Evolutionary conservation across 2,113 vertebrate species (phyloP).

Genomic region (Callipepla squamata): DNA sequence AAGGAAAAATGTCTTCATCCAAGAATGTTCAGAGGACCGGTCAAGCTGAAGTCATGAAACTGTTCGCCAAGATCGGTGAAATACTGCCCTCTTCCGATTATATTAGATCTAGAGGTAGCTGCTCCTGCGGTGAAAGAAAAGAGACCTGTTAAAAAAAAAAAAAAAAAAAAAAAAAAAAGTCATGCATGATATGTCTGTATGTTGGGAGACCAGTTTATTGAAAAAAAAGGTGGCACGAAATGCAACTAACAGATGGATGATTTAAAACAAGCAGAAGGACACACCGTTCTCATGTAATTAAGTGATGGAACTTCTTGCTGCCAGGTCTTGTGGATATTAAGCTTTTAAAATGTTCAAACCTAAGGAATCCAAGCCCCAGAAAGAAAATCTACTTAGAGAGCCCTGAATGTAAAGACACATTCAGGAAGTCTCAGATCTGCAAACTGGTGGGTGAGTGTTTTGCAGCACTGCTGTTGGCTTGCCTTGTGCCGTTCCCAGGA

Average conservation of each 20-base stretch:
- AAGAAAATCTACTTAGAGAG: background rate
- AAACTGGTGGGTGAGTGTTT: background rate
- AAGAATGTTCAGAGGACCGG: background rate
- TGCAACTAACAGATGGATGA: background rate
- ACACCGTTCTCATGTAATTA: too few species aligned
- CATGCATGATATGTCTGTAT: too few species aligned
- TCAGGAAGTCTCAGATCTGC: background rate
- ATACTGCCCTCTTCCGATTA: constrained; percentile 61
- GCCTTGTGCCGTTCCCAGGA: background rate
- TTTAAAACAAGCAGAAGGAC: background rate
- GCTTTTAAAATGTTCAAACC: background rate
- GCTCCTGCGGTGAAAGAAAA: background rate
- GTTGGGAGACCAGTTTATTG: too few species aligned
- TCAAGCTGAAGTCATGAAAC: background rate
- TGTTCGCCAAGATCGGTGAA: constrained; percentile 23
- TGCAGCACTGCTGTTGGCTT: background rate
- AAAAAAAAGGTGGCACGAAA: background rate
- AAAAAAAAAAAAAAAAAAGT: background rate
- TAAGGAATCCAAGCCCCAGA: background rate
- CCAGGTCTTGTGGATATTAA: background rate
- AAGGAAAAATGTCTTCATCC: background rate
- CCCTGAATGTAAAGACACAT: background rate
- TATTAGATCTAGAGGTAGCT: background rate
- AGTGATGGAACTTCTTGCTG: background rate
- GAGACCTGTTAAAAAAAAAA: background rate